Evolutionary conservation across 1,140 invertebrate genomes (phyloP).

Genomic region (Ostrea edulis): DNA sequence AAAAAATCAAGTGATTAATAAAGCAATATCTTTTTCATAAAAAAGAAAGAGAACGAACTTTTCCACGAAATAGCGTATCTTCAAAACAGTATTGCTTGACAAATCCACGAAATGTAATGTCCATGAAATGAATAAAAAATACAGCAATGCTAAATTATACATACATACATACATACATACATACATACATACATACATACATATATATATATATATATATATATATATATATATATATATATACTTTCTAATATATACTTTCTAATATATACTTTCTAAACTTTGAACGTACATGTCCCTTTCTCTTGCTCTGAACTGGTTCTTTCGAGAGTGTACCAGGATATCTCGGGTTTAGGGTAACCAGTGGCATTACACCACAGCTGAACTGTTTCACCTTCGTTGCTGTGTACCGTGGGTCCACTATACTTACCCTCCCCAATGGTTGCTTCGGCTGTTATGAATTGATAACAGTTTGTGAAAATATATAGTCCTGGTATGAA

Average conservation of each 20-base stretch:
- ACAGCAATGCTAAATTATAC: neutral
- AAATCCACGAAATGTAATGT: neutral
- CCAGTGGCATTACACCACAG: neutral
- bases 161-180: no score
- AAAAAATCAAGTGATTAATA: no score
- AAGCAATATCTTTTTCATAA: no score
- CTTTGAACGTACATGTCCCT: neutral
- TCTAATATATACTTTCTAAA: neutral
- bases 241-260: no score
- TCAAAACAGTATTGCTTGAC: no score
- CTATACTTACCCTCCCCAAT: neutral
- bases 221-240: no score
- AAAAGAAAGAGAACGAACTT: no score
- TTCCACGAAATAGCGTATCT: no score
- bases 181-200: no score
- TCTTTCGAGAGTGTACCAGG: neutral
- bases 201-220: no score
- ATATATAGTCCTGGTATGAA: neutral
- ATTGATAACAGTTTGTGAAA: neutral
- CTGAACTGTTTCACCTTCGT: neutral
- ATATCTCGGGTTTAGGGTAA: neutral
- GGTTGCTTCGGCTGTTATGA: neutral
- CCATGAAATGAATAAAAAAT: neutral
- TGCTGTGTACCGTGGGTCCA: neutral
- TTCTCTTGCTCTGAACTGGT: neutral